Percentiles rank a stretch among this genome's conserved stretches.
Conservation (phyloP, 2,888 invertebrate genomes). For the Antheraea yamamai region DNA sequence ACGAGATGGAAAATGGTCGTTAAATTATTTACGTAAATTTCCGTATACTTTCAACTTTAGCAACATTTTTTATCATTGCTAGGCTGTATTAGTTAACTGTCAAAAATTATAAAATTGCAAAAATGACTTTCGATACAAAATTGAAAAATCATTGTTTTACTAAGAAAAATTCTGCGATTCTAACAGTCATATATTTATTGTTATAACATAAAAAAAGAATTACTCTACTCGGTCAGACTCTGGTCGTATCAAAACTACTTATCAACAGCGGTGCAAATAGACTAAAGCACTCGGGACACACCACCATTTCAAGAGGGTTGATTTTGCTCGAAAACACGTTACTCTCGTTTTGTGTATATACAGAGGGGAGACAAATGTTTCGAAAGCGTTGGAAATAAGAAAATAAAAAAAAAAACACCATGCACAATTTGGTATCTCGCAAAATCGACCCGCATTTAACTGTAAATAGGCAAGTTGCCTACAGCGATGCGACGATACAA, state of each 20-base stretch:
- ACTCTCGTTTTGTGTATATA: constrained; percentile 42
- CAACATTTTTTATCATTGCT: not conserved
- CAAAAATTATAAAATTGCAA: not conserved
- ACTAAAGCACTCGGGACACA: constrained; percentile 56
- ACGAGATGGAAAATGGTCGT: not conserved
- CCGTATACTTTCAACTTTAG: not conserved
- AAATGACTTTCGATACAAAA: not conserved
- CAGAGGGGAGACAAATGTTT: constrained; percentile 44
- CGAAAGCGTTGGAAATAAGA: constrained; percentile 44
- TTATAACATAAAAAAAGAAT: constrained; percentile 7
- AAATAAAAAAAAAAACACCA: constrained; percentile 54
- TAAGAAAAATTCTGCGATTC: not conserved
- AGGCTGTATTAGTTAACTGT: not conserved
- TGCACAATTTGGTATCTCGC: constrained; percentile 70
- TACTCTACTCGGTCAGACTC: constrained; percentile 22
- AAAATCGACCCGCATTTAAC: constrained; percentile 60
- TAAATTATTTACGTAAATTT: not conserved
- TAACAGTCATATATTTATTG: not conserved
- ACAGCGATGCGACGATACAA: constrained; percentile 55
- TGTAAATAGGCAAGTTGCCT: constrained; percentile 54
- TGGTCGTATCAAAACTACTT: constrained; percentile 24
- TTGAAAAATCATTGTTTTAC: not conserved
- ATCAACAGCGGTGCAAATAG: constrained; percentile 47
- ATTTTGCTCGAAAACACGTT: constrained; percentile 65
- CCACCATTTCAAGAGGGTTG: constrained; percentile 82